phyloP scores from a whole-genome alignment of 2,113 vertebrate genomes.

The Psammodynastes pulverulentus region DNA sequence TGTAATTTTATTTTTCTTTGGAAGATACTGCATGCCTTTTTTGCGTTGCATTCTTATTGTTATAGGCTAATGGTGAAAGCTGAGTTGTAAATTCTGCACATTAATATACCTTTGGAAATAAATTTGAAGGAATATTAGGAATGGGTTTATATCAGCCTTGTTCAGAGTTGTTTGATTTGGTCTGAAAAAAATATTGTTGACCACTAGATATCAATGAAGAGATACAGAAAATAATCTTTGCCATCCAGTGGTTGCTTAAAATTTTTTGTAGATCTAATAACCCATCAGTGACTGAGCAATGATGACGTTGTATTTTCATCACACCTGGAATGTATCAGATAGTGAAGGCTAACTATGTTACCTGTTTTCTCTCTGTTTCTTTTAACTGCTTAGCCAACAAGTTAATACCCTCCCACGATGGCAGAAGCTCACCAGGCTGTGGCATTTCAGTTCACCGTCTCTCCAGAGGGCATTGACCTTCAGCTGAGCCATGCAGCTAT shows the following conservation, averaged over 20 bases:
- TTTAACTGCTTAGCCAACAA: not conserved
- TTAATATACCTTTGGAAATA: not conserved
- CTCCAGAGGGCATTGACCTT: conserved; percentile 73
- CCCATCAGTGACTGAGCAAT: not conserved
- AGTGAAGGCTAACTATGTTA: not conserved
- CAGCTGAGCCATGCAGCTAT: conserved; percentile 77
- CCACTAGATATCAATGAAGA: not conserved
- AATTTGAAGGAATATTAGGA: not conserved
- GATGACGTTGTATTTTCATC: not conserved
- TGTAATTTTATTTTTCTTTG: not conserved
- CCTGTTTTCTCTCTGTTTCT: not conserved
- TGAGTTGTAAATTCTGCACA: not conserved
- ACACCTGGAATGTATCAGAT: not conserved
- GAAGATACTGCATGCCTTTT: not conserved
- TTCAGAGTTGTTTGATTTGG: not conserved
- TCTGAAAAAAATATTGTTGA: not conserved
- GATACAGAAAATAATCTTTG: not conserved
- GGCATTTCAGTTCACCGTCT: conserved; percentile 81
- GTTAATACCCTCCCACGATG: conserved; percentile 64
- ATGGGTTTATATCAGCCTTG: not conserved
- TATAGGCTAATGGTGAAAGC: not conserved
- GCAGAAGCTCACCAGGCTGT: conserved; percentile 89
- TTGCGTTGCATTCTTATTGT: not conserved
- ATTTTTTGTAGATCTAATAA: not conserved
- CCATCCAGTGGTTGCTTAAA: not conserved